phyloP scores from a whole-genome alignment of 2,888 invertebrate genomes.

The Hymenopus coronatus region DNA sequence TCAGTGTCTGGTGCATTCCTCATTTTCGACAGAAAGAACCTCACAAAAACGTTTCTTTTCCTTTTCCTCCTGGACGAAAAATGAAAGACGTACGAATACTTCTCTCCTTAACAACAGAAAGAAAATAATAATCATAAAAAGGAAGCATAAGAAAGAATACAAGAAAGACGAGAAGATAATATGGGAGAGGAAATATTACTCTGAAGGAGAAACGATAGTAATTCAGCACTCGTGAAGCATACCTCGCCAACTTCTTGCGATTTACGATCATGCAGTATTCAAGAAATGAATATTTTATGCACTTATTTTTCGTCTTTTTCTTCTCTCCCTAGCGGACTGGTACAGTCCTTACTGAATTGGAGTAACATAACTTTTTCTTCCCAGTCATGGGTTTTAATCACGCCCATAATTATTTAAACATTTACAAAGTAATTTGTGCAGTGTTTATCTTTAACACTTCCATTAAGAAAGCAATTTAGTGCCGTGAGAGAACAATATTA shows the following conservation, averaged over 20 bases:
- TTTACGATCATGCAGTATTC: conserved; percentile 2
- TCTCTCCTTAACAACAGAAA: neutral
- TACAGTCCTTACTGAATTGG: neutral
- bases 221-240: neutral
- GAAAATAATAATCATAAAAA: neutral
- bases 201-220: neutral
- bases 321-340: neutral
- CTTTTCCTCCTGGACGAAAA: neutral
- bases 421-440: no score
- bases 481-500: no score
- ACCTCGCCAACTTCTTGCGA: neutral
- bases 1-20: neutral
- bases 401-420: neutral
- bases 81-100: neutral
- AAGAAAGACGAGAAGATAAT: neutral
- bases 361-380: neutral
- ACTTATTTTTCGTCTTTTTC: neutral
- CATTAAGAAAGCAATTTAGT: no score
- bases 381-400: neutral
- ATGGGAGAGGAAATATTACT: neutral
- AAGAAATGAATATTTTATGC: conserved; percentile 9
- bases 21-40: neutral
- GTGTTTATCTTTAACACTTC: no score
- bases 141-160: neutral
- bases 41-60: neutral